A percentile compares a stretch with the other conserved stretches of the same genome.
phyloP scores from a whole-genome alignment of 64 coral and sea anemone genomes.

The Stichodactyla mertensii region DNA sequence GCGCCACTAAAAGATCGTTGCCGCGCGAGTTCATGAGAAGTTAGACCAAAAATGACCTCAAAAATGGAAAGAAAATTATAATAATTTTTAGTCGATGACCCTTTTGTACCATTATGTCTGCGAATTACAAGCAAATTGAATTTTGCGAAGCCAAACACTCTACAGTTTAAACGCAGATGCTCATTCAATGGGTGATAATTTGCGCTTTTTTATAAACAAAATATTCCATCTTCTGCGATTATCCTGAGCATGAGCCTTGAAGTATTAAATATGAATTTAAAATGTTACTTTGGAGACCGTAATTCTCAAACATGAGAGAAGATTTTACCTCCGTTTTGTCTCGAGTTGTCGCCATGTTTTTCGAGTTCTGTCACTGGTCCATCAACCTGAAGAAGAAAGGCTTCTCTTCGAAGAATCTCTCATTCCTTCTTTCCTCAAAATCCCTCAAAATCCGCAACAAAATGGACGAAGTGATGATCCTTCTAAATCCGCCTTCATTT shows the following conservation, averaged over 20 bases:
- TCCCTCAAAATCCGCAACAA: conserved; percentile 8
- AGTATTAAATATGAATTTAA: neutral
- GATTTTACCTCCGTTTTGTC: conserved; percentile 42
- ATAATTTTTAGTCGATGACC: neutral
- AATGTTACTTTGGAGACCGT: neutral
- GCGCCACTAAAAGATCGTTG: neutral
- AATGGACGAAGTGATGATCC: neutral
- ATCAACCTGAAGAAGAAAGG: neutral
- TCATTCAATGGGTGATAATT: neutral
- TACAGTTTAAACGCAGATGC: neutral
- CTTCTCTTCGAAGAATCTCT: neutral
- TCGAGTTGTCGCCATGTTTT: conserved; percentile 42
- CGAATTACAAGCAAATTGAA: conserved; percentile 4
- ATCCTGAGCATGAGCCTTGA: neutral
- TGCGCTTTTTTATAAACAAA: neutral
- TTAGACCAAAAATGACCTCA: neutral
- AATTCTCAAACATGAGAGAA: neutral
- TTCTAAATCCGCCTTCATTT: conserved; percentile 18
- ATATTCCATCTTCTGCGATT: neutral
- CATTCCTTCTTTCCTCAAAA: neutral
- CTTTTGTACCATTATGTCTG: neutral
- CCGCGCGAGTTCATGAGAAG: neutral
- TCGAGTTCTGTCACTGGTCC: neutral
- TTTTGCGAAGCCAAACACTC: neutral
- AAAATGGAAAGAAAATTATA: neutral